Base-by-base conservation (phyloP, 2,113 vertebrate species). In the Ancistrus triradiatus region DNA sequence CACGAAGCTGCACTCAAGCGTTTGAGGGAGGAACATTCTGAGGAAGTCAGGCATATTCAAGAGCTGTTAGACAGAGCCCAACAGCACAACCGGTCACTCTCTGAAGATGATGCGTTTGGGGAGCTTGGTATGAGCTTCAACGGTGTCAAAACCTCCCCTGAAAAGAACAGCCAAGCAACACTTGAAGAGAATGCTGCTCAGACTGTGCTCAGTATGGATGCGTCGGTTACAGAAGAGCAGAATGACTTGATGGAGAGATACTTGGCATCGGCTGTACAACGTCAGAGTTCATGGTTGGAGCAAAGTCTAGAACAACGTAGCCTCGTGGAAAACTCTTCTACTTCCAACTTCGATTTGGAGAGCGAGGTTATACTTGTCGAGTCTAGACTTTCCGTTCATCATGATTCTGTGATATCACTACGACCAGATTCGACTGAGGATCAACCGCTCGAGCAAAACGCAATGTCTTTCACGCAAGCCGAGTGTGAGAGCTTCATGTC, bases 181-280 rank as follows among this genome's bases (percentile, higher is more conserved):
- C 69, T 53, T 7, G 53, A 50, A 3, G 67, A 73, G n/a, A 61
- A 13, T 59, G 53, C 38, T 9, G 58, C 6, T 51, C 22, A 42
- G 53, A 69, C 49, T 1, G 40, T 19, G 1, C 19, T 62, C 52
- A 49, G 69, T 70, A 7, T 69, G 9, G 70, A 66, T 27, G 24
- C 69, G 14, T 80, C 75, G 0, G 2, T 57, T 28, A 25, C 68
- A 24, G 69, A 37, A 15, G 51, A 60, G 4, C 70, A 55, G 6
- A 76, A 80, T 63, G 69, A 77, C 4, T 14, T 88, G 1, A 79
- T 92, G 86, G 86, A 86, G n/a, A 85, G 88, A 37, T 92, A 91
- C 48, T 75, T 93, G 31, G 21, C 81, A 28, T 81, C 83, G 0
- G 81, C 61, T 0, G 80, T 50, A 0, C 24, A 17, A 63, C 70